A percentile compares a stretch with the other conserved stretches of the same genome.
phyloP scores from a whole-genome alignment of 2,888 invertebrate species.

The Pterobdella sp. region DNA sequence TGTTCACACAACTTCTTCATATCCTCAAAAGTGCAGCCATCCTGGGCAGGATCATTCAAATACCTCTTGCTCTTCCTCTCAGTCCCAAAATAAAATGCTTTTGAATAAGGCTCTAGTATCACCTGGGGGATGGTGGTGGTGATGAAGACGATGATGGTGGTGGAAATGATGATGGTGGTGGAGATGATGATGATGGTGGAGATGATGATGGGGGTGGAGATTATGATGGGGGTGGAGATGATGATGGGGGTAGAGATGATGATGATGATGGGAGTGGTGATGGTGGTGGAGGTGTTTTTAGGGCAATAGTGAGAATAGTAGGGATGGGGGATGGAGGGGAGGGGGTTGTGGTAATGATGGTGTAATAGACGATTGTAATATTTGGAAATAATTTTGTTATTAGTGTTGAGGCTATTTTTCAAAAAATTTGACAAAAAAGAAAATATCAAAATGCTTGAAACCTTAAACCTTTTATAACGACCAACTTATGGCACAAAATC shows the following conservation, averaged over 20 bases:
- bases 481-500: no score
- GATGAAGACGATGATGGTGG: not conserved
- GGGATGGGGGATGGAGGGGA: no score
- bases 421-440: no score
- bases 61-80: constrained; percentile 41
- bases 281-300: not conserved
- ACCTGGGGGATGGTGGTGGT: constrained; percentile 33
- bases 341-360: no score
- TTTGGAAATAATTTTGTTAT: no score
- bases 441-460: no score
- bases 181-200: not conserved
- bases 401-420: no score
- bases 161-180: not conserved
- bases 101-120: constrained; percentile 40
- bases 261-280: not conserved
- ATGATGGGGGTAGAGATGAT: not conserved
- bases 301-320: not conserved
- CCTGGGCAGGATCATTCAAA: constrained; percentile 34
- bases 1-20: constrained; percentile 37
- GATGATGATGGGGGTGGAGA: not conserved
- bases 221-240: not conserved
- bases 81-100: constrained; percentile 40
- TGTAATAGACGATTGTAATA: no score
- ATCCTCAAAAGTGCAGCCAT: constrained; percentile 36
- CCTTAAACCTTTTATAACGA: no score